Evolutionary conservation across 2,888 invertebrate genomes (phyloP), one percentile per base, ranked within the genome.

Genomic region (Podotricha telesiphe): DNA sequence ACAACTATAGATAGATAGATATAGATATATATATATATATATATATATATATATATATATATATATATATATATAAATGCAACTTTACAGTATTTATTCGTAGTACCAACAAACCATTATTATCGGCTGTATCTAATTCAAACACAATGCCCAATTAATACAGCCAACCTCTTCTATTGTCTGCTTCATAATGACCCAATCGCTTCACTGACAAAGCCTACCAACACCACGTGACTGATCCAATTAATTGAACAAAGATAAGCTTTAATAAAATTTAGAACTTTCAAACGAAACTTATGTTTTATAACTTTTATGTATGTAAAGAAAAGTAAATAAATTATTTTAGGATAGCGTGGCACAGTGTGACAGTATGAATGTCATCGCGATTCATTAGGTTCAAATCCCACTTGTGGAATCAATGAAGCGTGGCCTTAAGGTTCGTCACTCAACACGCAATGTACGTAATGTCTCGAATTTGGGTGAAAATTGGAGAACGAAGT

Each of bases 151-250:
- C 73, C 73, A 73, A 73, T 73, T 73, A 73, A 71, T 72, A 67
- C 47, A 65, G 48, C 56, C 55, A 17, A 42, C 34, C 62, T 62
- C 47, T 5, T 50, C 73, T 42, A 73, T 73, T 73, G 71, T 73
- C 51, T 67, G 51, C 20, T 58, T 51, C 65, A 65, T 71, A 71
- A 74, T 73, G 73, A 73, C 71, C 68, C 69, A n/a, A 61, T 48
- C 67, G 68, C 69, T 73, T 56, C 58, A 68, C 70, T 71, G 72
- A 72, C 72, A 72, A 73, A 74, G 72, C 69, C 56, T 15, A 58
- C 63, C 22, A 64, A 51, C n/a, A 58, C 42, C 65, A 65, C 65
- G 51, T 47, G 59, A 51, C 66, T 67, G 34, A 59, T 59, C 67
- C 51, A 67, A 67, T 67, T 67, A 67, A 67, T 67, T 45, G 11